Evolutionary conservation across 2,113 vertebrate species (phyloP).

Genomic region (Speoplatyrhinus poulsoni): DNA sequence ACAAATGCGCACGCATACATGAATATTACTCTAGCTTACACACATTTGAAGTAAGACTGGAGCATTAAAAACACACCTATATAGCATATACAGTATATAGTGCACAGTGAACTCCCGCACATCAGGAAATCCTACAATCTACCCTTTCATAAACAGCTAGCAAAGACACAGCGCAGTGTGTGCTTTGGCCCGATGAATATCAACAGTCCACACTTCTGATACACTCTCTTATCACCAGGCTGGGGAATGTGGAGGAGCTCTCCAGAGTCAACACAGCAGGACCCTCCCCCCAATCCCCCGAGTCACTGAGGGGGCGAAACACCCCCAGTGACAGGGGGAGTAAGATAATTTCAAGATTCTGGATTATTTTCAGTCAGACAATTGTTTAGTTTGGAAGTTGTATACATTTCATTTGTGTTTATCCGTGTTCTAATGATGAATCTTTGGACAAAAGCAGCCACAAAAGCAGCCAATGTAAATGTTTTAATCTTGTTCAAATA

Average conservation of each 20-base stretch:
- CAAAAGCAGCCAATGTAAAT: too few relatives aligned
- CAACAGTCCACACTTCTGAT: constrained; percentile 47
- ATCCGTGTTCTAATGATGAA: too few relatives aligned
- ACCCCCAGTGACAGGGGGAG: too few relatives aligned
- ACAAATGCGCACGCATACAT: background rate
- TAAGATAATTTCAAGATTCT: background rate
- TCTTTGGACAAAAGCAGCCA: too few relatives aligned
- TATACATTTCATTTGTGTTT: too few relatives aligned
- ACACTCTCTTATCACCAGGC: constrained; percentile 65
- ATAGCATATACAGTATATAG: background rate
- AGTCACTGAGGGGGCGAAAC: too few relatives aligned
- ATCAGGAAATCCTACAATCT: constrained; percentile 24
- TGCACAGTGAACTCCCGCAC: constrained; percentile 5
- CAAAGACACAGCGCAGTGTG: constrained; percentile 15
- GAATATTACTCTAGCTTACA: background rate
- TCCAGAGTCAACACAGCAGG: constrained; percentile 34
- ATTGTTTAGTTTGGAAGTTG: too few relatives aligned
- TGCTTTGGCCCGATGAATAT: constrained; percentile 26
- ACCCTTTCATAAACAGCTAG: constrained; percentile 1
- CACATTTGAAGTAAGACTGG: background rate
- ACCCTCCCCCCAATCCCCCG: background rate
- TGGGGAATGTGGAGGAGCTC: constrained; percentile 64
- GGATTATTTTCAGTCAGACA: background rate
- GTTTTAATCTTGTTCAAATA: too few relatives aligned
- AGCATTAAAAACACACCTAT: background rate